Percentiles rank a stretch among this genome's conserved stretches.
These are phyloP conservation scores for Merluccius polli DNA, from an alignment of 2,797 vertebrate species.

Conservation along the genomic window DNA sequence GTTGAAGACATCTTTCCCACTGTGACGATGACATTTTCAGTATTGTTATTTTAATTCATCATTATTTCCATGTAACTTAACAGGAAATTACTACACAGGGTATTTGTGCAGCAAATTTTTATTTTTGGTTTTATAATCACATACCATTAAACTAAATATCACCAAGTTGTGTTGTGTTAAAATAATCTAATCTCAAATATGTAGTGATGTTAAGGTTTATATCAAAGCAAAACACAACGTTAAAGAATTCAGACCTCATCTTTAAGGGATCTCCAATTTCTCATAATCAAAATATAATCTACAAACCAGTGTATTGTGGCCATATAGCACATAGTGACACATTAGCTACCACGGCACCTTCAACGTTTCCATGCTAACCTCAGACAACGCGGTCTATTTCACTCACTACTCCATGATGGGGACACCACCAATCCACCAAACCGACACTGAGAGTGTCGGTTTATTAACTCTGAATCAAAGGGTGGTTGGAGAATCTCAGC, in stretches of 20 bases:
- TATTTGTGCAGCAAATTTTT: background rate
- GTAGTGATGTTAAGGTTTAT: background rate
- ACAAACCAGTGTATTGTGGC: background rate
- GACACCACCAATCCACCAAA: background rate
- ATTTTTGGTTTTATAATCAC: background rate
- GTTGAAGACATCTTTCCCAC: background rate
- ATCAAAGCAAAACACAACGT: background rate
- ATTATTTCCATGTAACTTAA: too few species aligned
- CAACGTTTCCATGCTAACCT: background rate
- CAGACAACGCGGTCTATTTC: background rate
- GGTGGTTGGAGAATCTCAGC: slow-evolving; percentile 15
- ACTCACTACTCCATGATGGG: background rate
- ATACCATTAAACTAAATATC: background rate
- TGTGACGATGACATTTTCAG: background rate
- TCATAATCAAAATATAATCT: background rate
- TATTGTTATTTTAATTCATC: background rate
- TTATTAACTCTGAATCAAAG: background rate
- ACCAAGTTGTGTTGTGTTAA: background rate
- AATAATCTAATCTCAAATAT: background rate
- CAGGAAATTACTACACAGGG: background rate
- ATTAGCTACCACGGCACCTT: background rate
- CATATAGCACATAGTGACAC: background rate
- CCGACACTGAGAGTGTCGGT: background rate
- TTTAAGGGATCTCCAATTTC: too few species aligned
- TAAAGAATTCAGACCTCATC: background rate